Evolutionary conservation across 2,113 vertebrate species (phyloP).

Genomic region (Ptilonorhynchus violaceus): DNA sequence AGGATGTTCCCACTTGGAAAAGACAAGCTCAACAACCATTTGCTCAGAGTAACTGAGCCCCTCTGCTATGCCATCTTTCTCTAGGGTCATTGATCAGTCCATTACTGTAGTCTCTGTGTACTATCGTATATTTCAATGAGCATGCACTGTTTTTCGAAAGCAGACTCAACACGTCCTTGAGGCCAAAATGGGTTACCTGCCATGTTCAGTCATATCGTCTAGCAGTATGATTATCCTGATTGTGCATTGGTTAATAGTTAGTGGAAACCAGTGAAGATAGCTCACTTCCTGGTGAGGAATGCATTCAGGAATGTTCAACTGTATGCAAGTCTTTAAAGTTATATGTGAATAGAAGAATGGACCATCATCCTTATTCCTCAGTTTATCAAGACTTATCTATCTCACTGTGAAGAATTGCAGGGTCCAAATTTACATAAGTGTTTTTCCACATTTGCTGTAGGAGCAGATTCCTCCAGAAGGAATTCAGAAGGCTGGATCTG

Average conservation of each 20-base stretch:
- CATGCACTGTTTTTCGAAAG: not conserved
- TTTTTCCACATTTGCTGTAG: not conserved
- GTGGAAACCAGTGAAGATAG: not conserved
- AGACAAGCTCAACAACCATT: not conserved
- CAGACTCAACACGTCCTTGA: fast-evolving
- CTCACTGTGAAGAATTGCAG: not conserved
- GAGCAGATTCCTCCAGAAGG: not conserved
- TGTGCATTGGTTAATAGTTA: fast-evolving
- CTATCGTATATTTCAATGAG: not conserved
- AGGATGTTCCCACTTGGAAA: not conserved
- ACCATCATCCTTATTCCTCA: not conserved
- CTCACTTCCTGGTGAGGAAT: not conserved
- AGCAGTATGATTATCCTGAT: not conserved
- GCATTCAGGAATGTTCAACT: not conserved
- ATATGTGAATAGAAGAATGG: not conserved
- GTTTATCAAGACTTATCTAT: not conserved
- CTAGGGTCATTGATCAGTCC: not conserved
- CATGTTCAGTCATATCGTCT: not conserved
- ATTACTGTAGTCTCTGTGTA: not conserved
- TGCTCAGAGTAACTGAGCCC: not conserved
- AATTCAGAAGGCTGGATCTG: not conserved
- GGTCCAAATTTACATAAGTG: not conserved
- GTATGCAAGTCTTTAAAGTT: not conserved
- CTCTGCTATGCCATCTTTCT: not conserved
- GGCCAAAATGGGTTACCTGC: not conserved